Percentiles rank a stretch among this genome's conserved stretches.
phyloP scores from a whole-genome alignment of 2,797 vertebrate species.

The Corythornis leucogaster region DNA sequence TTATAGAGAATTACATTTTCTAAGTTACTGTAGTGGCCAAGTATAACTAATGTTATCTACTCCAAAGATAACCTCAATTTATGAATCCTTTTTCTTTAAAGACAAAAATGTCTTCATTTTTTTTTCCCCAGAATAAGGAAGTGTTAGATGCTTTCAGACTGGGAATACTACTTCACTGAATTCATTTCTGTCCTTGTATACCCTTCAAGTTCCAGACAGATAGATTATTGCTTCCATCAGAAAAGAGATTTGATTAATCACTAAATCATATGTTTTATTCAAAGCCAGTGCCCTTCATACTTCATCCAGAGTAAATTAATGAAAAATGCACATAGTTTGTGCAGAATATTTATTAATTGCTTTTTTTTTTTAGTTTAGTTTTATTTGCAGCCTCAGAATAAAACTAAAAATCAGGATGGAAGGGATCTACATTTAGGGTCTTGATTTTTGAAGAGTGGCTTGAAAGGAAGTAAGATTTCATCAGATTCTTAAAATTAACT shows the following conservation, averaged over 20 bases:
- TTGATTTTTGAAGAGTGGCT: background rate
- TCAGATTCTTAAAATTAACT: background rate
- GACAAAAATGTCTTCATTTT: background rate
- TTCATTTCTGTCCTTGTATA: slow-evolving; percentile 62
- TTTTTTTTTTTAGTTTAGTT: background rate
- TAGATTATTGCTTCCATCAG: slow-evolving; percentile 64
- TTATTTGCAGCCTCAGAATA: slow-evolving; percentile 20
- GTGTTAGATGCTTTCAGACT: slow-evolving; percentile 33
- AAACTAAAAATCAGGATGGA: slow-evolving; percentile 1
- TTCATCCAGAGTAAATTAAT: slow-evolving; percentile 65
- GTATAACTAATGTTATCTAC: background rate
- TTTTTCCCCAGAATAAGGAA: background rate
- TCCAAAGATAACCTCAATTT: slow-evolving; percentile 12
- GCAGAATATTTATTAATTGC: slow-evolving; percentile 45
- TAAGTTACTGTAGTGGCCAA: slow-evolving; percentile 6
- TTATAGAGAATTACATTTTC: background rate
- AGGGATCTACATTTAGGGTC: background rate
- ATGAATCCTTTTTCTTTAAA: background rate
- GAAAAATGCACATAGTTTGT: slow-evolving; percentile 62
- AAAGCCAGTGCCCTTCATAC: slow-evolving; percentile 49
- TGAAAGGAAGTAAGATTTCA: background rate
- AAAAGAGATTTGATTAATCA: slow-evolving; percentile 73
- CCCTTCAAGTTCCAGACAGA: slow-evolving; percentile 62
- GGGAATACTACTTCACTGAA: slow-evolving; percentile 29
- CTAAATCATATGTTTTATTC: slow-evolving; percentile 71